Evolutionary conservation across 1,140 invertebrate species (phyloP).

Genomic region (Scaptomyza graminum): DNA sequence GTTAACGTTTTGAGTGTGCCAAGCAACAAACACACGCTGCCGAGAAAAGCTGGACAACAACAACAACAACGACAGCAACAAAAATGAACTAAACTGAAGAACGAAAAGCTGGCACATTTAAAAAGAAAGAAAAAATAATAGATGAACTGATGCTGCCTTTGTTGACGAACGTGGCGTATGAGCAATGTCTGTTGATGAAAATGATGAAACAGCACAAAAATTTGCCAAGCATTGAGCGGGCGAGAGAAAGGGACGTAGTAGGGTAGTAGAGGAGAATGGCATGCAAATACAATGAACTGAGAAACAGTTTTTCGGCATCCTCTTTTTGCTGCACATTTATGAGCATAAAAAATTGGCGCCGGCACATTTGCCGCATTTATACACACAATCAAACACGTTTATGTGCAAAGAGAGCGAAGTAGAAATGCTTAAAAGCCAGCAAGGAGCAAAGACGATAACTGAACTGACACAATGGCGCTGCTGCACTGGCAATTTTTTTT

Average conservation of each 20-base stretch:
- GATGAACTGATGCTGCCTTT: conserved; percentile 68
- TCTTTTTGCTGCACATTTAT: conserved; percentile 63
- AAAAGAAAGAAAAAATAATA: conserved; percentile 19
- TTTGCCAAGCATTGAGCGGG: conserved; percentile 43
- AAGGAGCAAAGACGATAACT: conserved; percentile 53
- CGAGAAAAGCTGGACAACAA: conserved; percentile 37
- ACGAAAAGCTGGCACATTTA: conserved; percentile 31
- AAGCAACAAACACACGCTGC: conserved; percentile 22
- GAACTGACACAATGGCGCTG: conserved; percentile 66
- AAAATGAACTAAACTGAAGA: conserved; percentile 6
- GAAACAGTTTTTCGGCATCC: background rate
- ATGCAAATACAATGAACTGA: conserved; percentile 80
- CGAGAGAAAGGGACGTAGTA: background rate
- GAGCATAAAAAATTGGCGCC: conserved; percentile 78
- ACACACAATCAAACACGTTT: conserved; percentile 64
- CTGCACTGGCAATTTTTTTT: conserved; percentile 43
- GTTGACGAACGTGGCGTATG: conserved; percentile 77
- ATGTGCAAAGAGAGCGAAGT: conserved; percentile 7
- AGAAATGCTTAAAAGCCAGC: conserved; percentile 64
- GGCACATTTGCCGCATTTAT: conserved; percentile 67
- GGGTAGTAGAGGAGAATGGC: background rate
- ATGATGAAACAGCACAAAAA: conserved; percentile 81
- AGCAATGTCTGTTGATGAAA: conserved; percentile 79
- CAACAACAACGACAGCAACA: conserved; percentile 13
- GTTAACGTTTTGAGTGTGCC: conserved; percentile 69